Evolutionary conservation across 2,113 vertebrate genomes (phyloP), one percentile per base, ranked within the genome.

Genomic region (Enhydra lutris): DNA sequence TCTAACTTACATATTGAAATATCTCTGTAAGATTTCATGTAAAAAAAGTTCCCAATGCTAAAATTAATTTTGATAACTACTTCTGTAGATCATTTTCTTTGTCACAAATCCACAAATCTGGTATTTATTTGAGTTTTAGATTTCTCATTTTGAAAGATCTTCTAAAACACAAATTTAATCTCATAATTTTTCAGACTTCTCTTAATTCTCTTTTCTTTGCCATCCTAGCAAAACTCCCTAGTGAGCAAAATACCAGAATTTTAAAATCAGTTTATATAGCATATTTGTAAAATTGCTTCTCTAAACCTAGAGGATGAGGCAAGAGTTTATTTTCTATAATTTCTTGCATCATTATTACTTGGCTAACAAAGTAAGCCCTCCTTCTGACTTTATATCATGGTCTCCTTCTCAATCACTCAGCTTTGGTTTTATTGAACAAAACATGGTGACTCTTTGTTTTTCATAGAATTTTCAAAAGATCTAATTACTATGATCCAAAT

Each of bases 11-110:
- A 65, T 78, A 59, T 14, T 84, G 3, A 50, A 92, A 36, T 83
- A n/a, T 96, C 34, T 88, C 80, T 57, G 7, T 78, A 84, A 81
- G 20, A 74, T 67, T 65, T 94, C 47, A 91, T 76, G 81, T 76
- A 39, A 26, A 74, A 91, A 57, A 86, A 55, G 21, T 11, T 65
- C 74, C 71, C 65, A 86, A 12, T 34, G 65, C 18, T 87, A 94
- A 96, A 74, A 67, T 91, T 83, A 84, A 82, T 78, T 89, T 78
- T 95, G 81, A 86, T 74, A 91, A 65, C 73, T 95, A 94, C 36
- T 47, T 81, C 26, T 21, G 2, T 91, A 94, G 20, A 71, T 24
- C 57, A 78, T 69, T 92, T 88, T 94, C 34, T 86, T 94, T 55
- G n/a, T 65, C 76, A 78, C 21, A 88, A 96, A 92, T 78, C 17